Conservation (phyloP, 2,797 vertebrate genomes). For the Erithacus rubecula region DNA sequence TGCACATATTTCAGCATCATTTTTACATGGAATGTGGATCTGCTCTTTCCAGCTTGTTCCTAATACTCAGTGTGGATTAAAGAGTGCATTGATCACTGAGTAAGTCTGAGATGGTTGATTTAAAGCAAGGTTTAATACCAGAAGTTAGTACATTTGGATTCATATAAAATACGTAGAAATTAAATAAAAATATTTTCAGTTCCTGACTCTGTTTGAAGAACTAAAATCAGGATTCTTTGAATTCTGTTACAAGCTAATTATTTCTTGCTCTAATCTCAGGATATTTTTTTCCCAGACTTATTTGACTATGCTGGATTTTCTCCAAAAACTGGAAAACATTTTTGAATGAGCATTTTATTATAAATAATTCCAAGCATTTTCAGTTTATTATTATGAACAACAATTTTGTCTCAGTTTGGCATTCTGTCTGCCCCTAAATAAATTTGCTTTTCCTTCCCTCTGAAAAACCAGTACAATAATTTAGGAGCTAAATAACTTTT, state of each 20-base stretch:
- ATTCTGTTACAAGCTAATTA: conserved; percentile 1
- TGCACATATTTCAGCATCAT: conserved; percentile 9
- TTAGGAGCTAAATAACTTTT: conserved; percentile 54
- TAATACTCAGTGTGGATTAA: not conserved
- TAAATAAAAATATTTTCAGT: conserved; percentile 26
- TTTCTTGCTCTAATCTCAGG: conserved; percentile 29
- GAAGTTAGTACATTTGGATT: not conserved
- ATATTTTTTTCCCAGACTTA: conserved; percentile 11
- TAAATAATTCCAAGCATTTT: conserved; percentile 28
- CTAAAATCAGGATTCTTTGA: conserved; percentile 17
- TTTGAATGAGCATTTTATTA: not conserved
- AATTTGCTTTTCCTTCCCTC: conserved; percentile 45
- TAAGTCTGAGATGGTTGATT: not conserved
- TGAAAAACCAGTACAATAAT: conserved; percentile 36
- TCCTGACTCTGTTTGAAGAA: conserved; percentile 26
- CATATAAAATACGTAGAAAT: conserved; percentile 33
- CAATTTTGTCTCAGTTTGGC: conserved; percentile 15
- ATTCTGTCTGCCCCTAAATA: not conserved
- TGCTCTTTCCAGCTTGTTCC: conserved; percentile 24
- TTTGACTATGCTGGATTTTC: not conserved
- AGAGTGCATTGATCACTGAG: not conserved
- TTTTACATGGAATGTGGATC: conserved; percentile 24
- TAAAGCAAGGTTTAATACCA: not conserved
- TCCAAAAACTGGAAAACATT: not conserved
- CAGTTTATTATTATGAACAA: conserved; percentile 11